A percentile compares a stretch with the other conserved stretches of the same genome.
Conservation (phyloP, 2,888 invertebrate genomes). For the Xestia ashworthii region DNA sequence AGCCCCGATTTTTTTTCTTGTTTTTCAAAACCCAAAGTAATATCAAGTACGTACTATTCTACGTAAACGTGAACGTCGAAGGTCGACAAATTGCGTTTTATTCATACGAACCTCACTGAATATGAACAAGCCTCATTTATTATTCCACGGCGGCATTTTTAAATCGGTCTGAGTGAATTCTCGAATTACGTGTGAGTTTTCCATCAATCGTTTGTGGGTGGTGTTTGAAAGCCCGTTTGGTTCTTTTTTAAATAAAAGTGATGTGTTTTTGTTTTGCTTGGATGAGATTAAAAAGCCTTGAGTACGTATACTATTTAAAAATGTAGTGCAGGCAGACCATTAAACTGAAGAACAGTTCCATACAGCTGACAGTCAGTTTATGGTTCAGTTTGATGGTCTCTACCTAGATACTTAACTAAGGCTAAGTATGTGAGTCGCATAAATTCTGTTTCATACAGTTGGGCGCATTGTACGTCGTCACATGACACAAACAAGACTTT, state of each 20-base stretch:
- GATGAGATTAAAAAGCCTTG: neutral
- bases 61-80: constrained; percentile 38
- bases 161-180: constrained; percentile 55
- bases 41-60: constrained; percentile 10
- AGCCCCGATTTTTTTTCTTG: too few species aligned
- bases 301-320: neutral
- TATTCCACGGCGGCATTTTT: constrained; percentile 61
- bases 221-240: neutral
- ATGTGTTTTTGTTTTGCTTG: neutral
- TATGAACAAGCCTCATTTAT: constrained; percentile 61
- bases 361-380: too few species aligned
- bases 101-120: constrained; percentile 47
- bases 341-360: too few species aligned
- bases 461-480: too few species aligned
- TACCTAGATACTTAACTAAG: too few species aligned
- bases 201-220: constrained; percentile 43
- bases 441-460: too few species aligned
- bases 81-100: constrained; percentile 57
- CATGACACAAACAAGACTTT: too few species aligned
- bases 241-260: neutral
- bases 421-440: too few species aligned
- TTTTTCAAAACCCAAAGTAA: neutral
- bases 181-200: constrained; percentile 45
- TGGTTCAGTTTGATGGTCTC: too few species aligned
- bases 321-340: neutral